phyloP scores from a whole-genome alignment of 2,888 invertebrate genomes.

The Ochropacha duplaris region DNA sequence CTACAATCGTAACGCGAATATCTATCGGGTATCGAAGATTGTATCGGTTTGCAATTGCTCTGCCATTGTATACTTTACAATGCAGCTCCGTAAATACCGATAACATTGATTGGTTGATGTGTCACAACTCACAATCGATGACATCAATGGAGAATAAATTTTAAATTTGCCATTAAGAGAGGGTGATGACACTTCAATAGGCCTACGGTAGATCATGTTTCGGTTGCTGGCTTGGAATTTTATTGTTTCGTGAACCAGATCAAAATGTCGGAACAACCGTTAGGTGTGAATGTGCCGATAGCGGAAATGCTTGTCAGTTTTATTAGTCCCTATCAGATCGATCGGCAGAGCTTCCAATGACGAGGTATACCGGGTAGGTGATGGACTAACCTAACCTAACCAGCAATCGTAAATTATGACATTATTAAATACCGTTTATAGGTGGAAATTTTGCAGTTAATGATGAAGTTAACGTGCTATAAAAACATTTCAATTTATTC shows the following conservation, averaged over 20 bases:
- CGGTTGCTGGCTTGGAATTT: constrained; percentile 60
- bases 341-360: constrained; percentile 11
- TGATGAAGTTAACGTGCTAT: no score
- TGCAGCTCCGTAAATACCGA: constrained; percentile 29
- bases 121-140: constrained; percentile 17
- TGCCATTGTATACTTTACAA: constrained; percentile 33
- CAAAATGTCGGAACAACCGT: constrained; percentile 69
- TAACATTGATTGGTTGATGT: constrained; percentile 34
- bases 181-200: constrained; percentile 51
- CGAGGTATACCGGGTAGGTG: no score
- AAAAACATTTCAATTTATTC: no score
- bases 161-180: constrained; percentile 16
- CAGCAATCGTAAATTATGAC: not conserved
- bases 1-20: constrained; percentile 26
- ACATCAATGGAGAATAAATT: constrained; percentile 8
- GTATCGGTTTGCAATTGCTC: constrained; percentile 24
- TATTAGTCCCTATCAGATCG: constrained; percentile 41
- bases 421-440: not conserved
- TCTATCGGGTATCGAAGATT: constrained; percentile 20
- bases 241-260: constrained; percentile 77
- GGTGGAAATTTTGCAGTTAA: no score
- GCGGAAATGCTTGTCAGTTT: constrained; percentile 59
- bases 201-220: constrained; percentile 55
- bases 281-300: constrained; percentile 67
- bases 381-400: not conserved